Evolutionary conservation across 2,797 vertebrate genomes (phyloP).

Genomic region (Pseudochaenichthys georgianus): DNA sequence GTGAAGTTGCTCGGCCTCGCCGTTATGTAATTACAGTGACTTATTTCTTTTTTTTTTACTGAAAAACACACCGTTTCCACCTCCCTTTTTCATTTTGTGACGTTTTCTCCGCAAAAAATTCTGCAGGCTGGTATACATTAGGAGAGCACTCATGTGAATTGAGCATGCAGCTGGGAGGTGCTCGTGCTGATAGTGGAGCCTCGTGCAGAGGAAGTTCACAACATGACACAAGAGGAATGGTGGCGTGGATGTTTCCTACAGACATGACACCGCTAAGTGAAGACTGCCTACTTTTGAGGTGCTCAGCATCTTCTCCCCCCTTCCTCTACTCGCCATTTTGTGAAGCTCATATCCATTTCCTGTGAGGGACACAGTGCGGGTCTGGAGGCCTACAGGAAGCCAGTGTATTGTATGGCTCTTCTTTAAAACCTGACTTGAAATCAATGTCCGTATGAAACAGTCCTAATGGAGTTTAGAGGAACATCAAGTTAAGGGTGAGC

Average conservation of each 20-base stretch:
- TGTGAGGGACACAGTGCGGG: slow-evolving; percentile 13
- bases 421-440: not conserved
- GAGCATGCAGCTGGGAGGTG: not conserved
- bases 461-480: no score
- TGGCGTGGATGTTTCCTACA: fast-evolving
- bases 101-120: not conserved
- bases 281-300: not conserved
- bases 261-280: not conserved
- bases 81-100: fast-evolving
- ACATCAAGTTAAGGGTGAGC: no score
- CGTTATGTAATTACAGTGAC: not conserved
- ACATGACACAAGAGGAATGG: not conserved
- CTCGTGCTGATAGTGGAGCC: no score
- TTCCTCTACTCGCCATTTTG: slow-evolving; percentile 62
- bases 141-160: no score
- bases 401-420: not conserved
- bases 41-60: not conserved
- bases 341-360: slow-evolving; percentile 56
- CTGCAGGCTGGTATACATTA: not conserved
- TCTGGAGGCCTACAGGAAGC: slow-evolving; percentile 16
- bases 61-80: not conserved
- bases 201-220: not conserved
- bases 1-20: not conserved
- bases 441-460: not conserved
- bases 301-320: slow-evolving; percentile 11